These are phyloP conservation scores for Edolisoma coerulescens DNA, from an alignment of 2,113 vertebrate genomes.

Conservation along the genomic window DNA sequence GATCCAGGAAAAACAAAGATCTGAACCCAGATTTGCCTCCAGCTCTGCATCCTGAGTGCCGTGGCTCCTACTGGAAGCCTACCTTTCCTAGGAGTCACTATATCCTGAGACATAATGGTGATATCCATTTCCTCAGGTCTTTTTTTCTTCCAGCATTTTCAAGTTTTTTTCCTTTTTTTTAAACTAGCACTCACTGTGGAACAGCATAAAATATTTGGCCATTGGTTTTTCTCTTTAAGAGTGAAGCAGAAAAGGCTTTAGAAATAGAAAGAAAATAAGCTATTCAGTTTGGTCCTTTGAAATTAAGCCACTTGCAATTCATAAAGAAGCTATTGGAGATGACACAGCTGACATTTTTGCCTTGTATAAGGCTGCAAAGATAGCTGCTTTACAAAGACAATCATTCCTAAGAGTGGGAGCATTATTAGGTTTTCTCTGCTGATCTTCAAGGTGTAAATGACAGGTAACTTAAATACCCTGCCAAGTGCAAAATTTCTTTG, in stretches of 20 bases:
- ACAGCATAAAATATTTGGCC: neutral
- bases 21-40: neutral
- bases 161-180: neutral
- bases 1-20: neutral
- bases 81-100: neutral
- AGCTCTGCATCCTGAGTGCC: neutral
- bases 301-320: slow-evolving; percentile 50
- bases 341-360: slow-evolving; percentile 50
- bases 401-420: slow-evolving; percentile 36
- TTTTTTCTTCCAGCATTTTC: neutral
- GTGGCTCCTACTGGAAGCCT: neutral
- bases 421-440: slow-evolving; percentile 52
- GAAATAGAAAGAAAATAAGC: neutral
- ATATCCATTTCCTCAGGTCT: neutral
- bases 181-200: neutral
- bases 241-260: neutral
- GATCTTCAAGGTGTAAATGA: slow-evolving; percentile 52
- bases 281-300: slow-evolving; percentile 12
- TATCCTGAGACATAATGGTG: neutral
- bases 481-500: slow-evolving; percentile 49
- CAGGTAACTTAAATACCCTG: slow-evolving; percentile 55
- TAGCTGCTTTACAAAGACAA: slow-evolving; percentile 41
- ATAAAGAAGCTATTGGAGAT: slow-evolving; percentile 31
- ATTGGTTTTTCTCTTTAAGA: neutral
- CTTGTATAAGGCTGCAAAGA: slow-evolving; percentile 32